Conservation (phyloP, 2,113 vertebrate genomes). For the Boleophthalmus pectinirostris region DNA sequence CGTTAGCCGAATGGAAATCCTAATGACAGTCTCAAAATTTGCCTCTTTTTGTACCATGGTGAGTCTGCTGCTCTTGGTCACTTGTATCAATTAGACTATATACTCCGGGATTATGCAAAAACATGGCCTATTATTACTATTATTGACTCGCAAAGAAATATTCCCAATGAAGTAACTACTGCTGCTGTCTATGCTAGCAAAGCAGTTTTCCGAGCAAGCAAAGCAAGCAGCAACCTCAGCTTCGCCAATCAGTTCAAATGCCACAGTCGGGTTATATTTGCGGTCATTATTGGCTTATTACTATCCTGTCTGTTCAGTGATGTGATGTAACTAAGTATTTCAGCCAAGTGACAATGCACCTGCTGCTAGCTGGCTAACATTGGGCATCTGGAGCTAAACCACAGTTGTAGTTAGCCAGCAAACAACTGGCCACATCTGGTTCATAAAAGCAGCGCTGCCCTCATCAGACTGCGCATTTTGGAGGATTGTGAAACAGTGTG, state of each 20-base stretch:
- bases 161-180: constrained; percentile 19
- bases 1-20: constrained; percentile 97
- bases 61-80: constrained; percentile 58
- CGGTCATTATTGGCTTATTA: background rate
- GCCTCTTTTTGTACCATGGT: constrained; percentile 99
- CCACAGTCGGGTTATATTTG: background rate
- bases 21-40: constrained; percentile 98
- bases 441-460: constrained; percentile 8
- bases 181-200: constrained; percentile 51
- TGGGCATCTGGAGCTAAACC: constrained; percentile 50
- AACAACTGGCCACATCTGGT: constrained; percentile 46
- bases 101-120: background rate
- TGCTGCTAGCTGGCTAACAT: constrained; percentile 66
- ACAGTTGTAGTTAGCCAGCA: constrained; percentile 12
- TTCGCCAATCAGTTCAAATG: constrained; percentile 17
- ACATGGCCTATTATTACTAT: background rate
- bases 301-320: background rate
- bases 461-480: background rate
- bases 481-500: background rate
- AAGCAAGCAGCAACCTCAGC: constrained; percentile 53
- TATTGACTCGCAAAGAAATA: background rate
- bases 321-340: background rate
- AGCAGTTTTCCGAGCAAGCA: constrained; percentile 62
- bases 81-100: background rate
- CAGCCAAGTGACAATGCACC: constrained; percentile 54